Base-by-base conservation (phyloP, 2,888 invertebrate genomes). In the Phengaris arion region DNA sequence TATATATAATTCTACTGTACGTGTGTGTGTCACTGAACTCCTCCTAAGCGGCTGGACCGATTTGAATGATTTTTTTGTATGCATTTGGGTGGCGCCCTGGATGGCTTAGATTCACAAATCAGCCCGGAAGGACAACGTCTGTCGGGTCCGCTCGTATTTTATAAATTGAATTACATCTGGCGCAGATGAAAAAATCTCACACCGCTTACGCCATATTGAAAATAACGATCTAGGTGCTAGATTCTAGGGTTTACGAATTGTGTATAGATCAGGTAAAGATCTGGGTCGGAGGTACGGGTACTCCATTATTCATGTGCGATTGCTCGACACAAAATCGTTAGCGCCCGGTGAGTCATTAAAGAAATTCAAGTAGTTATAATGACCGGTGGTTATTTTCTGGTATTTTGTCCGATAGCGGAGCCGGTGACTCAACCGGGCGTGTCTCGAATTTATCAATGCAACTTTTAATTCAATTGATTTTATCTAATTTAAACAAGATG, bases 281-380 rank as follows among this genome's bases (percentile, higher is more conserved):
- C 84, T 92, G 85, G 92, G 89, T 85, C 89, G 85, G 81, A 83
- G 82, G 78, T 85, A 84, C 85, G 85, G 84, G 85, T 81, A 83
- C 84, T 90, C 85, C 88, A 92, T 92, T 90, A 92, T 91, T 92
- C 90, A 91, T 89, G 87, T 85, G 79, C 88, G 83, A 90, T 89
- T 88, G 80, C 83, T 85, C 89, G 89, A 90, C 86, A 86, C 86
- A 90, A 92, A 92, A 90, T 92, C 89, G 89, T 90, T 91, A 90
- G 83, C 81, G 77, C 81, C 80, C 78, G 77, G 85, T 92, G 92
- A 91, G 87, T 92, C 93, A 92, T 93, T 92, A 89, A 89, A 91
- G 87, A 91, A 82, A 82, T 81, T 79, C 80, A 77, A 79, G 77
- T 77, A 52, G 75, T 75, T 75, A 55, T 75, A 70, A 75, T 78